These are phyloP conservation scores for Mythimna impura DNA, from an alignment of 2,888 invertebrate genomes.

Conservation along the genomic window DNA sequence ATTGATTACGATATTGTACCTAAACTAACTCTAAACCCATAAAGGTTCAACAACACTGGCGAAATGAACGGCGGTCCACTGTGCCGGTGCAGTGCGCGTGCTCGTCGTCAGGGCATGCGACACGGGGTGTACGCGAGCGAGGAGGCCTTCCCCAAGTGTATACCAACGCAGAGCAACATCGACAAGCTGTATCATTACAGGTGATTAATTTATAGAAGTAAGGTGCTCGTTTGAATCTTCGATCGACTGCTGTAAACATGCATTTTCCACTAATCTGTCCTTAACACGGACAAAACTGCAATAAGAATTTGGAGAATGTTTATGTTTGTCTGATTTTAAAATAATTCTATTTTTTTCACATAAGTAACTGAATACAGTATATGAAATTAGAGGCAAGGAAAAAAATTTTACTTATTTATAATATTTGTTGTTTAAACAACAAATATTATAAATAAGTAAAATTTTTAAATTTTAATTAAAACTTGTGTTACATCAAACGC, in stretches of 20 bases:
- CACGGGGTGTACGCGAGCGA: constrained; percentile 99
- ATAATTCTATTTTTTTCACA: no score
- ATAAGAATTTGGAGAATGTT: no score
- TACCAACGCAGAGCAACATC: constrained; percentile 95
- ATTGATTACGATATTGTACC: no score
- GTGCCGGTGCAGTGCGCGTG: constrained; percentile 98
- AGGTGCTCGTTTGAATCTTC: background rate
- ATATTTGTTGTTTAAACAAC: no score
- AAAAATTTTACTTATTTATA: background rate
- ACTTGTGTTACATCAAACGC: no score
- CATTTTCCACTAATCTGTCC: no score
- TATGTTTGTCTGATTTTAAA: no score
- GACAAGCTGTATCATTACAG: constrained; percentile 97
- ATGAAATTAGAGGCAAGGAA: background rate
- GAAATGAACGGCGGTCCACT: constrained; percentile 99
- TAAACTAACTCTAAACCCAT: no score
- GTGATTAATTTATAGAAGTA: constrained; percentile 59
- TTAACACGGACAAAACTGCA: no score
- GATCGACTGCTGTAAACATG: background rate
- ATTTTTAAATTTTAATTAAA: no score
- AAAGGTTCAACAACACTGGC: constrained; percentile 97
- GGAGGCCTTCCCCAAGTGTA: constrained; percentile 93
- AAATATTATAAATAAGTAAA: no score
- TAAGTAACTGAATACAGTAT: background rate
- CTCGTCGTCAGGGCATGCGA: constrained; percentile 96